Evolutionary conservation across 1,140 invertebrate genomes (phyloP).

Genomic region (Frieseomelitta varia): DNA sequence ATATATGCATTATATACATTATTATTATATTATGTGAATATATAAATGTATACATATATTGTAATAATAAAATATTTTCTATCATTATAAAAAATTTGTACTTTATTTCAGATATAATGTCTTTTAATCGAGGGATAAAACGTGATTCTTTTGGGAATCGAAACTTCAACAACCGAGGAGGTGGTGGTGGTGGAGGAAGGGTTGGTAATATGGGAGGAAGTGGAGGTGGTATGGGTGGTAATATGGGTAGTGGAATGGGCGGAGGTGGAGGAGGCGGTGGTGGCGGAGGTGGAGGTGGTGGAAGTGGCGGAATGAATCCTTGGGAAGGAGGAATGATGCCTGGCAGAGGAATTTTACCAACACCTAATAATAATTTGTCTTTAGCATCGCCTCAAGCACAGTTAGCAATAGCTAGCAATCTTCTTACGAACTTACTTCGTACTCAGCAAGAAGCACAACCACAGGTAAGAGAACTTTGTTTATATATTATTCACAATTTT

Average conservation of each 20-base stretch:
- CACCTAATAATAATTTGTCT: conserved; percentile 79
- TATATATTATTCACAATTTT: background rate
- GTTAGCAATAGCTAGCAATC: conserved; percentile 81
- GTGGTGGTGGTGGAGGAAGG: conserved; percentile 65
- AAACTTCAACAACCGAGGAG: conserved; percentile 70
- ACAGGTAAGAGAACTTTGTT: conserved; percentile 68
- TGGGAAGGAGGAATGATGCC: conserved; percentile 83
- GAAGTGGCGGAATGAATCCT: conserved; percentile 77
- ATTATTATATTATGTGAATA: too few relatives aligned
- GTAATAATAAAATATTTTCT: background rate
- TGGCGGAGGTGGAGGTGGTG: conserved; percentile 62
- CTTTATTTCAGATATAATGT: conserved; percentile 64
- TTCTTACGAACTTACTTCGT: conserved; percentile 79
- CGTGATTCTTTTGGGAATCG: conserved; percentile 76
- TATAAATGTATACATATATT: background rate
- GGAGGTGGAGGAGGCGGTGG: conserved; percentile 65
- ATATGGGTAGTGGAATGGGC: conserved; percentile 66
- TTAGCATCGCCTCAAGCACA: conserved; percentile 81
- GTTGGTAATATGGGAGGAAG: conserved; percentile 69
- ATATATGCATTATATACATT: too few relatives aligned
- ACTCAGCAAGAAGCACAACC: conserved; percentile 79
- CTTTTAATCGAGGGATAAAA: conserved; percentile 78
- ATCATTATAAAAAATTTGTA: background rate
- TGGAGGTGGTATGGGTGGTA: conserved; percentile 55
- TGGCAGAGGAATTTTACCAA: conserved; percentile 80